Base-by-base conservation (phyloP, 2,888 invertebrate genomes). In the Andrena bicolor region DNA sequence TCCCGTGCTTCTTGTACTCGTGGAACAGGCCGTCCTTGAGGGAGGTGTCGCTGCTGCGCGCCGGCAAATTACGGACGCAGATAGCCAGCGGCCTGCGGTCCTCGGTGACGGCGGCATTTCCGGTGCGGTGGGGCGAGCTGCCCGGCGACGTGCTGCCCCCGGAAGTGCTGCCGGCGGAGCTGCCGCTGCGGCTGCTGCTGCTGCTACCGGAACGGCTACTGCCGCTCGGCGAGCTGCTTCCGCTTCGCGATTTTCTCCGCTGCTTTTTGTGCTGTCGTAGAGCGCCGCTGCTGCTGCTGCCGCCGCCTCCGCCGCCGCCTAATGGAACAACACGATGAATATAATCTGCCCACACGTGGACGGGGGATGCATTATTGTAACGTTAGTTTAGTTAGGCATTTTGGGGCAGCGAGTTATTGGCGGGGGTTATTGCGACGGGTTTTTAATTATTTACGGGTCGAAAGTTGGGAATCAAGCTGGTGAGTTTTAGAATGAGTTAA, bases 1-100 rank as follows among this genome's bases (percentile, higher is more conserved):
- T 99, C 85, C 99, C 99, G 95, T 99, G 98, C 94, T 99, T 99
- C 95, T 99, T 99, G 96, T 99, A 99, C 95, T 99, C 99, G 95
- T 99, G 99, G 95, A 98, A 99, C 89, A 99, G 96, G 88, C 99
- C 99, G 95, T 99, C 99, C 95, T 99, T 98, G 90, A 99, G 95
- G 91, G 98, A 99, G 90, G 98, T 98, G 94, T 99, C 99, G 94
- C 97, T 96, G 91, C 98, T 98, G 91, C 98, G 96, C 85, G 97
- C 96, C 86, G 98, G 98, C 92, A 98, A 95, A 95, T 98, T 98
- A 92, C 97, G 96, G 90, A 98, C 98, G 95, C 98, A 98, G 93
- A 98, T 98, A 86, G 98, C 98, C 91, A 98, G 94, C 80, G 98
- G 98, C 92, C 98, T 95, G 90, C 96, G 95, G 90, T 97, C 97